phyloP scores from a whole-genome alignment of 2,888 invertebrate species.

The Loripinus fragilis region DNA sequence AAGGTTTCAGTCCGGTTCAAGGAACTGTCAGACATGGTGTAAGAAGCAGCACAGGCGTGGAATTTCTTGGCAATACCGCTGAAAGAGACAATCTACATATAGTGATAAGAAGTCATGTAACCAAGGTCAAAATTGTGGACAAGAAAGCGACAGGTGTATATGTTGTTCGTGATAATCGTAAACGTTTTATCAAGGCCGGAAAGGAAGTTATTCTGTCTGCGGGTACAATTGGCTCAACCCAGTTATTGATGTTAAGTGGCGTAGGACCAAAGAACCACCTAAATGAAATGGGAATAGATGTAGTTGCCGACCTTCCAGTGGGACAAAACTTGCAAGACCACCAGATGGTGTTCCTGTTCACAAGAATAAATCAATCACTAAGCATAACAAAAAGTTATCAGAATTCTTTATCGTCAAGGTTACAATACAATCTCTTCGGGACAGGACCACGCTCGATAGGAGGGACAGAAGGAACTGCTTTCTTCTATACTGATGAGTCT shows the following conservation, averaged over 20 bases:
- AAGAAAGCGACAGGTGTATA: conserved; percentile 20
- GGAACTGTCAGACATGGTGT: too few species aligned
- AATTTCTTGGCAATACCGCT: conserved; percentile 7
- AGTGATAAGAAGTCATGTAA: conserved; percentile 7
- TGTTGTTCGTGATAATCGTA: conserved; percentile 6
- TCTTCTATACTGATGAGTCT: conserved; percentile 9
- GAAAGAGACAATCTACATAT: conserved; percentile 17
- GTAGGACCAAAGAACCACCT: conserved; percentile 24
- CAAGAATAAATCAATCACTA: background rate
- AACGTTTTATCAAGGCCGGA: conserved; percentile 7
- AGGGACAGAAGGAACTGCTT: background rate
- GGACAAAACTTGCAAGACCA: too few species aligned
- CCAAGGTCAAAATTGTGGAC: conserved; percentile 11
- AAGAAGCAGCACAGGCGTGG: background rate
- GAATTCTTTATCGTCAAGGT: background rate
- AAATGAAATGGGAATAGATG: background rate
- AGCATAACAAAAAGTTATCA: background rate
- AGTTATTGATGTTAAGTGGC: conserved; percentile 24
- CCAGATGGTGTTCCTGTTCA: background rate
- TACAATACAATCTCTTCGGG: conserved; percentile 7
- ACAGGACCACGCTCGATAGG: background rate
- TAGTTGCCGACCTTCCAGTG: conserved; percentile 18
- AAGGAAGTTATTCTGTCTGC: background rate
- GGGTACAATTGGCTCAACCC: conserved; percentile 20
- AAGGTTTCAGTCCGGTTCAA: too few species aligned